Percentiles rank a stretch among this genome's conserved stretches.
Evolutionary conservation across 1,140 invertebrate species (phyloP).

Genomic region (Papilio dardanus): DNA sequence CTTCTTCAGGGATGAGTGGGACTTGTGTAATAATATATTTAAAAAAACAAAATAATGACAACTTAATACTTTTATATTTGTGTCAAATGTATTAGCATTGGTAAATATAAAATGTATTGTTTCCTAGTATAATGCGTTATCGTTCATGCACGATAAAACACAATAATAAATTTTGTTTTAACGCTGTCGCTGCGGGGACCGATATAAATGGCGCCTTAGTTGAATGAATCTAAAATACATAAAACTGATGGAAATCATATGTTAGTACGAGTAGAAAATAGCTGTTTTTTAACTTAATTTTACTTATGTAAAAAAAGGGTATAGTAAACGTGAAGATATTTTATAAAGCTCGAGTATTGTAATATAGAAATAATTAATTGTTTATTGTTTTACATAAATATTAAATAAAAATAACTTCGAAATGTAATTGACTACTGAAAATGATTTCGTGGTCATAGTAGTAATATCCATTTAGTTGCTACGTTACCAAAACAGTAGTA

Average conservation of each 20-base stretch:
- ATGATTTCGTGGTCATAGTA: too few relatives aligned
- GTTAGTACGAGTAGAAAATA: not conserved
- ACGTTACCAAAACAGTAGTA: too few relatives aligned
- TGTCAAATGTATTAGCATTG: not conserved
- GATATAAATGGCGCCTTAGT: slow-evolving; percentile 26
- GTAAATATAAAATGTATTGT: slow-evolving; percentile 30
- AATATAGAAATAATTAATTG: too few relatives aligned
- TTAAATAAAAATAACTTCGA: too few relatives aligned
- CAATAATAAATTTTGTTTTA: slow-evolving; percentile 36
- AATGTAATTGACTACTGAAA: too few relatives aligned
- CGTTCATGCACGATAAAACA: slow-evolving; percentile 35
- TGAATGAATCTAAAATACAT: slow-evolving; percentile 24
- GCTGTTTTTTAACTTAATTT: not conserved
- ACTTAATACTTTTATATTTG: not conserved
- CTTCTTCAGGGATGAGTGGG: too few relatives aligned
- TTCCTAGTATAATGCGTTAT: slow-evolving; percentile 32
- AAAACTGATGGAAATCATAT: slow-evolving; percentile 18
- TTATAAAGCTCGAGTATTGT: too few relatives aligned
- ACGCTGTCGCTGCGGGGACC: slow-evolving; percentile 2
- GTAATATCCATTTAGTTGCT: too few relatives aligned
- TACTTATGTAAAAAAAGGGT: not conserved
- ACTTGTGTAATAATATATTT: too few relatives aligned
- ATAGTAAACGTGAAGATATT: too few relatives aligned
- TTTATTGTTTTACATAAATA: too few relatives aligned
- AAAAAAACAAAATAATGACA: not conserved